Evolutionary conservation across 1,140 invertebrate genomes (phyloP).

Genomic region (Apocrypta bakeri): DNA sequence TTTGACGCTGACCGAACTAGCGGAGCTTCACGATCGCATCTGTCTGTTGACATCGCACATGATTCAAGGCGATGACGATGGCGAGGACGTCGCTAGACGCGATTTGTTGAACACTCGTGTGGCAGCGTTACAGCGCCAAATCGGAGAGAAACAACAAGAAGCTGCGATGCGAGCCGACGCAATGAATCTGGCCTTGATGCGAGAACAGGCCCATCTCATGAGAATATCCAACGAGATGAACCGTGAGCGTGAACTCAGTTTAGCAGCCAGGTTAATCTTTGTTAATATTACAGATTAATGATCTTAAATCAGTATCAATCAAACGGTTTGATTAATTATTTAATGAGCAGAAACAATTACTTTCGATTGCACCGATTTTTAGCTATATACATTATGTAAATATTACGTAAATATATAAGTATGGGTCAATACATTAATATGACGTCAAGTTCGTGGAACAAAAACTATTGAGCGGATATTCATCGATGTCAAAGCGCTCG

Average conservation of each 20-base stretch:
- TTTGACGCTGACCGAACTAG: slow-evolving; percentile 63
- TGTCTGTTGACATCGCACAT: slow-evolving; percentile 62
- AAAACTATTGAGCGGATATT: too few relatives aligned
- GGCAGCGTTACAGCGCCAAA: slow-evolving; percentile 65
- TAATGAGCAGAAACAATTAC: too few relatives aligned
- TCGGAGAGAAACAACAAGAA: slow-evolving; percentile 62
- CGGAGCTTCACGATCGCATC: slow-evolving; percentile 66
- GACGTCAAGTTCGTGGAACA: too few relatives aligned
- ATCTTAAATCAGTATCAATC: too few relatives aligned
- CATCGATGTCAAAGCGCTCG: too few relatives aligned
- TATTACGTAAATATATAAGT: too few relatives aligned
- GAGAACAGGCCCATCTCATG: slow-evolving; percentile 60
- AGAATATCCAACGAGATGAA: slow-evolving; percentile 61
- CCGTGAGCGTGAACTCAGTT: slow-evolving; percentile 40
- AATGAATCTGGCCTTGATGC: slow-evolving; percentile 56
- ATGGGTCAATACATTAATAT: too few relatives aligned
- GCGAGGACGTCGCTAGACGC: neutral
- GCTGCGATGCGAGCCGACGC: slow-evolving; percentile 58
- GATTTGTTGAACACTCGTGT: slow-evolving; percentile 58
- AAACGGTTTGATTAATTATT: too few relatives aligned
- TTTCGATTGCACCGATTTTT: too few relatives aligned
- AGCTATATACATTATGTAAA: too few relatives aligned
- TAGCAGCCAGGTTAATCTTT: neutral
- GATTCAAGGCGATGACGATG: slow-evolving; percentile 55
- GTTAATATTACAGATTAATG: too few relatives aligned